phyloP scores from a whole-genome alignment of 2,113 vertebrate genomes.

The Epinephelus lanceolatus region DNA sequence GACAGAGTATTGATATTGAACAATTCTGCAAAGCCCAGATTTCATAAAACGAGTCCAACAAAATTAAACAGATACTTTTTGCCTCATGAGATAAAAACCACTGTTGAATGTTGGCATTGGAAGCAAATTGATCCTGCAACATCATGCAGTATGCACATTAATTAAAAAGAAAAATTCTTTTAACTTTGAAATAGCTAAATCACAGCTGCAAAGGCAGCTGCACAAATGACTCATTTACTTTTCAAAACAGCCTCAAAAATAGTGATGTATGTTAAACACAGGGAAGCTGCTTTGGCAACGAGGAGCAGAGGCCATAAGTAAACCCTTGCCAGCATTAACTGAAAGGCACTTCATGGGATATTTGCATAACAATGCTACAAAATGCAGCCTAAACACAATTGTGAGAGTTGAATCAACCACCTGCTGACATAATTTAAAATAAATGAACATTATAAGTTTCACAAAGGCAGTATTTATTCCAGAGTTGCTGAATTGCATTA shows the following conservation, averaged over 20 bases:
- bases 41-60: neutral
- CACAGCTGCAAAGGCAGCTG: constrained; percentile 15
- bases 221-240: constrained; percentile 26
- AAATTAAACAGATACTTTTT: neutral
- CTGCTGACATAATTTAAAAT: constrained; percentile 20
- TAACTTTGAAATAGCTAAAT: constrained; percentile 12
- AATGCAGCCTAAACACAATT: constrained; percentile 14
- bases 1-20: neutral
- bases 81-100: neutral
- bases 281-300: constrained; percentile 19
- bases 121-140: neutral
- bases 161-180: neutral
- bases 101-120: neutral
- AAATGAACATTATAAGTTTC: neutral
- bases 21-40: neutral
- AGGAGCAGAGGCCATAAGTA: constrained; percentile 17
- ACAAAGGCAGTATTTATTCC: neutral
- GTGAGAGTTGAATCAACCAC: constrained; percentile 20
- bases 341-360: neutral
- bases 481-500: neutral
- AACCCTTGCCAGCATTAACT: constrained; percentile 16
- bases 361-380: constrained; percentile 43
- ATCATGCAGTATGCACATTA: neutral
- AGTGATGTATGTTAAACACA: constrained; percentile 11
- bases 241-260: constrained; percentile 8